Base-by-base conservation (phyloP, 1,140 invertebrate species). In the Halesus radiatus region DNA sequence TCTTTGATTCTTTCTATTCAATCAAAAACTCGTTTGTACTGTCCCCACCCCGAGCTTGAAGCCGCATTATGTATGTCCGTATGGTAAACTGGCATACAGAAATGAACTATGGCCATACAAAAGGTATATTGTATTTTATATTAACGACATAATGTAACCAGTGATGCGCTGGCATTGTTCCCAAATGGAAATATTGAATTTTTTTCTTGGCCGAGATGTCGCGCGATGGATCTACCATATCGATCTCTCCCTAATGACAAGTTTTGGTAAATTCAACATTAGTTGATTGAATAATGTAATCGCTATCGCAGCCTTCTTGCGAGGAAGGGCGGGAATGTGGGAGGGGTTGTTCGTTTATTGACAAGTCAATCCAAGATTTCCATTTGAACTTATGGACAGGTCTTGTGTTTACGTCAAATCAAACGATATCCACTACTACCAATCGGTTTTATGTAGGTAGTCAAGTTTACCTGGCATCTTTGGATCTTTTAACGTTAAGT, bases 181-280 rank as follows among this genome's bases (percentile, higher is more conserved):
- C 52, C 54, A 50, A 73, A 60, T 79, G 29, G 20, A 78, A 78
- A 79, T 77, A 54, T 64, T 45, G 37, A 53, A 66, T 74, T 74
- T 72, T 29, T 73, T 82, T 76, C 58, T 73, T 75, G 77, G 74
- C 81, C 81, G 81, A 82, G 81, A 82, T 82, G 78, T 82, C 81
- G 74, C 81, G 70, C 72, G 23, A 10, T 73, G 81, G 81, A 76
- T 82, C 81, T 77, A 53, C 22, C 26, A 37, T 82, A 79, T 82
- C 78, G 81, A 82, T 64, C 78, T 79, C 6, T 15, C 18, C 23
- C 76, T 70, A 60, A 74, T 77, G 77, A 79, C 52, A 37, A 62
- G n/a, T 66, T 79, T 32, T 37, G 60, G 76, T 72, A 50, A 68
- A 79, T 73, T 77, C 74, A 79, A 77, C 72, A 79, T 82, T 82